Percentiles rank a stretch among this genome's conserved stretches.
These are phyloP conservation scores for Solea solea DNA, from an alignment of 2,113 vertebrate genomes.

Conservation along the genomic window DNA sequence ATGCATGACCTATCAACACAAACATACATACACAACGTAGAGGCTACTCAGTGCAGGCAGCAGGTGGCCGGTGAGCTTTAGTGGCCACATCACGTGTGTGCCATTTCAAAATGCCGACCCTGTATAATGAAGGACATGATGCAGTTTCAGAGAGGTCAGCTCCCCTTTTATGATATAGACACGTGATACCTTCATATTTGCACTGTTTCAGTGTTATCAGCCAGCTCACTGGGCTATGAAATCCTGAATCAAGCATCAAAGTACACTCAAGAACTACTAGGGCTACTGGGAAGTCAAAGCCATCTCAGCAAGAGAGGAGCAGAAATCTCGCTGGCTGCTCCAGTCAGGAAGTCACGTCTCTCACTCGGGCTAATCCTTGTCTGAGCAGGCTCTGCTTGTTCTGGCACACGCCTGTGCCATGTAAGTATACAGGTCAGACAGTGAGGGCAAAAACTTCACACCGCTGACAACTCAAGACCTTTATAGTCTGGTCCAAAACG, in stretches of 20 bases:
- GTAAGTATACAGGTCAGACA: constrained; percentile 19
- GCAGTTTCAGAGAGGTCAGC: constrained; percentile 36
- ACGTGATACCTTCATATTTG: not conserved
- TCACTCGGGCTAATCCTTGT: constrained; percentile 47
- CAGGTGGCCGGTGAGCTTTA: constrained; percentile 64
- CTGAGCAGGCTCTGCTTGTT: constrained; percentile 31
- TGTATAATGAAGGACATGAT: constrained; percentile 49
- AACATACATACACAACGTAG: constrained; percentile 9
- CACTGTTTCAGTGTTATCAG: not conserved
- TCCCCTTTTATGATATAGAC: constrained; percentile 13
- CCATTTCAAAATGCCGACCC: constrained; percentile 67
- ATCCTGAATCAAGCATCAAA: constrained; percentile 22
- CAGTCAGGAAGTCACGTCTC: constrained; percentile 30
- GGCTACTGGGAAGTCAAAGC: not conserved
- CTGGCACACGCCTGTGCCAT: not conserved
- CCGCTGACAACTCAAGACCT: constrained; percentile 3
- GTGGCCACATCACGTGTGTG: constrained; percentile 54
- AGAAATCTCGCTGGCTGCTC: not conserved
- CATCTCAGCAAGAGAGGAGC: not conserved
- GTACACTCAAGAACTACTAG: constrained; percentile 4
- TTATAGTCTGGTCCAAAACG: no score
- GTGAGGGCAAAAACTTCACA: constrained; percentile 5
- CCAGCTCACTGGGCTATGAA: no score
- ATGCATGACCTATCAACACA: constrained; percentile 41
- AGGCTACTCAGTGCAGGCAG: constrained; percentile 42